A percentile compares a stretch with the other conserved stretches of the same genome.
These are phyloP conservation scores for fruit fly (Drosophila melanogaster) DNA, from an alignment of 1,140 invertebrate genomes.

Conservation along the genomic window Release_6_plus_ISO1_MT NT_037436.4:6611001-6611500, in stretches of 20 bases:
- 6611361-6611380: neutral
- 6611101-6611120: neutral
- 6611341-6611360: too few species aligned
- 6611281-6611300: neutral
- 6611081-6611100: slow-evolving; percentile 12
- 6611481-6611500: neutral
- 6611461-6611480: too few species aligned
- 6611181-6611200: slow-evolving; percentile 14
- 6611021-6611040: slow-evolving; percentile 29
- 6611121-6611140: slow-evolving; percentile 1
- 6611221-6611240: slow-evolving; percentile 14
- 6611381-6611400: neutral
- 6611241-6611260: slow-evolving; percentile 41
- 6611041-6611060: slow-evolving; percentile 39
- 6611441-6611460: neutral
- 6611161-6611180: slow-evolving; percentile 48
- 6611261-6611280: slow-evolving; percentile 37
- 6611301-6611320: too few species aligned
- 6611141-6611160: neutral
- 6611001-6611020: slow-evolving; percentile 10
- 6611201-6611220: slow-evolving; percentile 46
- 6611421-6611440: too few species aligned
- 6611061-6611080: slow-evolving; percentile 19
- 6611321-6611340: too few species aligned
- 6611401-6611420: neutral